These are phyloP conservation scores for Latrodectus hesperus DNA, from an alignment of 2,888 invertebrate genomes.

Conservation along the genomic window DNA sequence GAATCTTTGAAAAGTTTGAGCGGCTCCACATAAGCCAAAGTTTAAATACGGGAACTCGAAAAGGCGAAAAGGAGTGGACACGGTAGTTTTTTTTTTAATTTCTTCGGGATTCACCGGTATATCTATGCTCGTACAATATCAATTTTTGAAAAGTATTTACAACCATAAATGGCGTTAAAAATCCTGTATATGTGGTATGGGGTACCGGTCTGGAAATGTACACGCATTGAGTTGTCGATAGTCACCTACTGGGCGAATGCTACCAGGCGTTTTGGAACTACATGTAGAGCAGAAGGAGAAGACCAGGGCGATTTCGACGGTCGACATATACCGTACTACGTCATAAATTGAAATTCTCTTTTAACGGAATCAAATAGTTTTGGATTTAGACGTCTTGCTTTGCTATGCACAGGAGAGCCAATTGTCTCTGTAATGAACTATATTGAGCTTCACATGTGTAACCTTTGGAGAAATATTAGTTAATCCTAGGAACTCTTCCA, in stretches of 20 bases:
- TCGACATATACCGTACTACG: constrained; percentile 65
- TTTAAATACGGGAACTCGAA: constrained; percentile 73
- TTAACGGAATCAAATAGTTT: not conserved
- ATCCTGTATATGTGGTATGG: constrained; percentile 74
- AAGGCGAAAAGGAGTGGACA: constrained; percentile 74
- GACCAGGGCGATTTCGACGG: constrained; percentile 62
- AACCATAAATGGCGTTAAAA: constrained; percentile 71
- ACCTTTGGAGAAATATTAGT: not conserved
- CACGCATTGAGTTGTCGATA: constrained; percentile 74
- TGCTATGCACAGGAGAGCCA: not conserved
- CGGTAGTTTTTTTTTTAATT: constrained; percentile 74
- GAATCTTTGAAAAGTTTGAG: constrained; percentile 72
- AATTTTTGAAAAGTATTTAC: constrained; percentile 69
- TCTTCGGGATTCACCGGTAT: constrained; percentile 74
- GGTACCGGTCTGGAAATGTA: constrained; percentile 74
- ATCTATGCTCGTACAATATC: constrained; percentile 73
- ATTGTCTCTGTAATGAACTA: constrained; percentile 20
- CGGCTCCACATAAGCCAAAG: constrained; percentile 75
- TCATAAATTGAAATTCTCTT: constrained; percentile 7
- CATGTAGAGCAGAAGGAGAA: not conserved
- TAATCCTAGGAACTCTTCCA: constrained; percentile 1
- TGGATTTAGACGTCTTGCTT: not conserved
- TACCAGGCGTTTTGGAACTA: not conserved
- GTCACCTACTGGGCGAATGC: constrained; percentile 72
- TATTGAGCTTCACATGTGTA: constrained; percentile 41